Percentiles rank a stretch among this genome's conserved stretches.
These are phyloP conservation scores for Campoletis raptor DNA, from an alignment of 2,888 invertebrate genomes.

Conservation along the genomic window DNA sequence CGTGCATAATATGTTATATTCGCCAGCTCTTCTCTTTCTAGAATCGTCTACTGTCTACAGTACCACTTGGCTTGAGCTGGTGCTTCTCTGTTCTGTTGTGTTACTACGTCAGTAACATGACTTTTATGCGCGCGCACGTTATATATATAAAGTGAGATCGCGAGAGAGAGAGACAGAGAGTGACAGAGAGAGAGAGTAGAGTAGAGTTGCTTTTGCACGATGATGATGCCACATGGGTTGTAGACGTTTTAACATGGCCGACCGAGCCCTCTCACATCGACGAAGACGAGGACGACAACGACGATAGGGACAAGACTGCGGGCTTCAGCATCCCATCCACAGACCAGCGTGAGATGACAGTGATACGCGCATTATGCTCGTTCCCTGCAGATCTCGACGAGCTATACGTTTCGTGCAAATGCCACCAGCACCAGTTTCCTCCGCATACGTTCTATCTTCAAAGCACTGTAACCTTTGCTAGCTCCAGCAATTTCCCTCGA, in stretches of 20 bases:
- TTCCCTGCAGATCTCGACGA: conserved; percentile 4
- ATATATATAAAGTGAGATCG: not conserved
- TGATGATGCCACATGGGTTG: conserved; percentile 34
- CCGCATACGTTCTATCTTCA: not conserved
- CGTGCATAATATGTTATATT: conserved; percentile 38
- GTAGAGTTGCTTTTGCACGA: conserved; percentile 11
- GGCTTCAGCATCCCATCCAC: conserved; percentile 40
- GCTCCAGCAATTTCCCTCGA: conserved; percentile 1
- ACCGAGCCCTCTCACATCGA: conserved; percentile 37
- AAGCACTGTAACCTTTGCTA: not conserved
- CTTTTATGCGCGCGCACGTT: conserved; percentile 6
- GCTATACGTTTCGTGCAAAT: conserved; percentile 10
- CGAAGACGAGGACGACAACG: conserved; percentile 32
- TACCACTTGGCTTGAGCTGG: conserved; percentile 24
- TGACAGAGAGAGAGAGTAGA: not conserved
- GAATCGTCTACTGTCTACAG: conserved; percentile 41
- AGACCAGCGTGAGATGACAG: conserved; percentile 63
- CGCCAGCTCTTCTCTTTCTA: conserved; percentile 28
- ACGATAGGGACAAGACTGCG: conserved; percentile 47
- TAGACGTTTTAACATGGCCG: conserved; percentile 38
- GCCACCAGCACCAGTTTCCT: conserved; percentile 22
- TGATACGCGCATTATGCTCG: conserved; percentile 41
- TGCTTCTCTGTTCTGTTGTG: conserved; percentile 25
- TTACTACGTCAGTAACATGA: conserved; percentile 30
- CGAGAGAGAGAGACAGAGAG: not conserved